Evolutionary conservation across 2,797 vertebrate genomes (phyloP).

Genomic region (Spheniscus humboldti): DNA sequence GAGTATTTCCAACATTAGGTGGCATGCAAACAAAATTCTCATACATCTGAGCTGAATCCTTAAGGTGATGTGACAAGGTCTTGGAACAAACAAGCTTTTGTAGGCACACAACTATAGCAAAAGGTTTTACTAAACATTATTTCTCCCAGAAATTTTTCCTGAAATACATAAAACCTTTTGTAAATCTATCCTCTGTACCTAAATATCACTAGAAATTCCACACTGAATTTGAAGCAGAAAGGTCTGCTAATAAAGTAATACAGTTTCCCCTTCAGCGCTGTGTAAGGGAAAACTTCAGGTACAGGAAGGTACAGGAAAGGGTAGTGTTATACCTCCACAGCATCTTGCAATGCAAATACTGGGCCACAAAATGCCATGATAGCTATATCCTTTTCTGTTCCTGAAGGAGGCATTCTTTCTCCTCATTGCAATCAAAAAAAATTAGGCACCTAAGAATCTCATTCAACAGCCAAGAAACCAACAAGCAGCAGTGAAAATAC

Average conservation of each 20-base stretch:
- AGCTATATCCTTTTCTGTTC: background rate
- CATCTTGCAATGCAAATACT: background rate
- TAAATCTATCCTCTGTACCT: background rate
- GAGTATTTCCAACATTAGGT: background rate
- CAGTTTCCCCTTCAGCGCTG: background rate
- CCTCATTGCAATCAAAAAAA: background rate
- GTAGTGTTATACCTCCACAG: background rate
- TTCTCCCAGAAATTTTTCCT: background rate
- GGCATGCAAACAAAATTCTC: background rate
- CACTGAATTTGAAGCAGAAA: background rate
- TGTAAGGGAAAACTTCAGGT: background rate
- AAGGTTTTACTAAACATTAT: background rate
- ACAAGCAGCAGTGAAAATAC: background rate
- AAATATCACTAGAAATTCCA: background rate
- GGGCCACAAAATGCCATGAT: background rate
- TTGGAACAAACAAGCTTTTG: background rate
- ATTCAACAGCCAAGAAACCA: background rate
- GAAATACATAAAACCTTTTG: background rate
- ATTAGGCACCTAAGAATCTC: background rate
- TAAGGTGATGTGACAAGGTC: background rate
- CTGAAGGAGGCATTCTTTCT: background rate
- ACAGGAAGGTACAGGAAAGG: background rate
- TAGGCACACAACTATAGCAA: rapidly evolving
- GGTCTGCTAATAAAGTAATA: background rate
- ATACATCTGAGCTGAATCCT: background rate